phyloP scores from a whole-genome alignment of 2,797 vertebrate species.

The Adrianichthys oophorus region DNA sequence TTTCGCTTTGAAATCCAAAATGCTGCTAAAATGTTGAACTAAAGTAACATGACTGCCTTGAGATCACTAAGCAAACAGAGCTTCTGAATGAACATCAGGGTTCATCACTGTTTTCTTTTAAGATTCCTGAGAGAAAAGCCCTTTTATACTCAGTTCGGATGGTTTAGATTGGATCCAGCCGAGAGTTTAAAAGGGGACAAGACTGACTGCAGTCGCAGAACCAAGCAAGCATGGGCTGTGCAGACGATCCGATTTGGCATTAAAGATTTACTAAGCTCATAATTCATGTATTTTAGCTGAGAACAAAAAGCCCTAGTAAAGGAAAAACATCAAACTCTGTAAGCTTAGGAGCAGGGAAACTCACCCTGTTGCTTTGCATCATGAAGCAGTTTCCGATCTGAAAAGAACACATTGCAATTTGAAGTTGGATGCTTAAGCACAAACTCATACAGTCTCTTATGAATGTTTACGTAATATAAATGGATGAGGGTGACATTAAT shows the following conservation, averaged over 20 bases:
- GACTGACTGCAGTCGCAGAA: too few relatives aligned
- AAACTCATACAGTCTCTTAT: constrained; percentile 11
- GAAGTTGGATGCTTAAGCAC: constrained; percentile 12
- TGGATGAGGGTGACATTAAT: constrained; percentile 47
- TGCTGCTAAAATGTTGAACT: too few relatives aligned
- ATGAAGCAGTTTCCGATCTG: constrained; percentile 95
- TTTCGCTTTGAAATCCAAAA: too few relatives aligned
- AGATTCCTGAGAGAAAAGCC: too few relatives aligned
- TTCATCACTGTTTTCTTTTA: too few relatives aligned
- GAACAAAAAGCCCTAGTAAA: neutral
- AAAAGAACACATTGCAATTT: constrained; percentile 71
- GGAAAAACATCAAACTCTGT: neutral
- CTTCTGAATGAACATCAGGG: too few relatives aligned
- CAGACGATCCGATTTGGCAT: neutral
- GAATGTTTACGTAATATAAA: constrained; percentile 42
- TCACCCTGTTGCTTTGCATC: constrained; percentile 96
- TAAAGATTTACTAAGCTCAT: neutral
- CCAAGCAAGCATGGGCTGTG: too few relatives aligned
- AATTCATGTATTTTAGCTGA: neutral
- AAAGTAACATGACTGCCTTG: too few relatives aligned
- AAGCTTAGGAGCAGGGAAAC: constrained; percentile 55
- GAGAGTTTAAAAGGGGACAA: too few relatives aligned
- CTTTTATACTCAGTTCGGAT: too few relatives aligned
- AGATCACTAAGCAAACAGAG: too few relatives aligned
- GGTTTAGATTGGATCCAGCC: too few relatives aligned